phyloP scores from a whole-genome alignment of 2,888 invertebrate genomes.

The Brenthis ino region DNA sequence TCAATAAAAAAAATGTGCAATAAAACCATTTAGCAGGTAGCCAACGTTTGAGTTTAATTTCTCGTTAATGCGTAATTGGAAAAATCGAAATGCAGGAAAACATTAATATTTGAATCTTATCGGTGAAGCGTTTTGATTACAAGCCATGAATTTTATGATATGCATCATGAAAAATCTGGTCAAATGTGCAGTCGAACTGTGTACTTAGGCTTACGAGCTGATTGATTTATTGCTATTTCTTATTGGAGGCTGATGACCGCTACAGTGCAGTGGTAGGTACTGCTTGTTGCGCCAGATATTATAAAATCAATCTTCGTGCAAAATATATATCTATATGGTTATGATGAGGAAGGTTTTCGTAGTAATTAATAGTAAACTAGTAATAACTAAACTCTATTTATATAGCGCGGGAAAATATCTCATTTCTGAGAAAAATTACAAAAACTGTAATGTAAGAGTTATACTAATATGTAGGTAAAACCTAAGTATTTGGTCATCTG shows the following conservation, averaged over 20 bases:
- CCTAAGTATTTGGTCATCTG: too few species aligned
- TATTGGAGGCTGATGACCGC: background rate
- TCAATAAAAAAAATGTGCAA: background rate
- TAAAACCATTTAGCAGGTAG: too few species aligned
- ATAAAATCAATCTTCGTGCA: too few species aligned
- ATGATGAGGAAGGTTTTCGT: background rate
- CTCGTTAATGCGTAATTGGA: conserved; percentile 2
- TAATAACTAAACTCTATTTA: background rate
- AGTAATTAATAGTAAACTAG: too few species aligned
- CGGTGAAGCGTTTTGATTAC: background rate
- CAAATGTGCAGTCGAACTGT: background rate
- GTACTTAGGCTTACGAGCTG: conserved; percentile 7
- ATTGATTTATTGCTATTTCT: conserved; percentile 15
- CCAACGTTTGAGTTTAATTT: background rate
- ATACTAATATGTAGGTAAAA: too few species aligned
- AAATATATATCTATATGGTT: too few species aligned
- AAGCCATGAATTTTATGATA: background rate
- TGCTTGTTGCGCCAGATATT: too few species aligned
- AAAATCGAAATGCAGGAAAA: background rate
- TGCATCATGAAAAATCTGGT: conserved; percentile 12
- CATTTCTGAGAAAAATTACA: too few species aligned
- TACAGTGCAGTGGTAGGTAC: too few species aligned
- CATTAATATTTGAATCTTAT: background rate
- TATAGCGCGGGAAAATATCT: too few species aligned
- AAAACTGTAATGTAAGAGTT: too few species aligned